Evolutionary conservation across 1,140 invertebrate species (phyloP).

Genomic region (Anastrepha obliqua): DNA sequence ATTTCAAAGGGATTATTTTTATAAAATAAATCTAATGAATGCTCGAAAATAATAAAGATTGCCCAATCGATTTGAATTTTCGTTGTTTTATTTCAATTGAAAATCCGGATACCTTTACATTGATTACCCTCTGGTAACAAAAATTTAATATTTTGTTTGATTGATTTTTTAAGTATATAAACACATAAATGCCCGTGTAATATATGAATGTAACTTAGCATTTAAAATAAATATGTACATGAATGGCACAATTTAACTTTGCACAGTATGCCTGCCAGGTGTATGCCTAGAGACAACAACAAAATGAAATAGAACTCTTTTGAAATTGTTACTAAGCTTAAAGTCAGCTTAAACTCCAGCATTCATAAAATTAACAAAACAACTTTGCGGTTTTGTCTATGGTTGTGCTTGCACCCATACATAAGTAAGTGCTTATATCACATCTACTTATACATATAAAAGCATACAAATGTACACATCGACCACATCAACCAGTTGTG

Average conservation of each 20-base stretch:
- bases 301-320: neutral
- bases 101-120: too few species aligned
- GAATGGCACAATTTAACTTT: neutral
- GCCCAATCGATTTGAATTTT: too few species aligned
- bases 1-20: too few species aligned
- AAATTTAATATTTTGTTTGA: too few species aligned
- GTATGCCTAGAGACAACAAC: neutral
- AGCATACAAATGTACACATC: neutral
- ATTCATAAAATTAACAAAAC: constrained; percentile 24
- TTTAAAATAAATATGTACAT: too few species aligned
- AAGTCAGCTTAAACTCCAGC: constrained; percentile 3
- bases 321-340: constrained; percentile 5
- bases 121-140: too few species aligned
- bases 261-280: neutral
- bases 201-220: too few species aligned
- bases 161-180: too few species aligned
- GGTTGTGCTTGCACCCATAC: neutral
- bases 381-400: constrained; percentile 17
- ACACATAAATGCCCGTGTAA: too few species aligned
- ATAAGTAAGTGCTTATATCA: neutral
- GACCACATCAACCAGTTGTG: neutral
- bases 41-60: too few species aligned
- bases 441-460: neutral
- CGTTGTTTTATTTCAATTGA: too few species aligned
- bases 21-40: too few species aligned